These are phyloP conservation scores for Hyalella azteca DNA, from an alignment of 2,888 invertebrate genomes.

Conservation along the genomic window DNA sequence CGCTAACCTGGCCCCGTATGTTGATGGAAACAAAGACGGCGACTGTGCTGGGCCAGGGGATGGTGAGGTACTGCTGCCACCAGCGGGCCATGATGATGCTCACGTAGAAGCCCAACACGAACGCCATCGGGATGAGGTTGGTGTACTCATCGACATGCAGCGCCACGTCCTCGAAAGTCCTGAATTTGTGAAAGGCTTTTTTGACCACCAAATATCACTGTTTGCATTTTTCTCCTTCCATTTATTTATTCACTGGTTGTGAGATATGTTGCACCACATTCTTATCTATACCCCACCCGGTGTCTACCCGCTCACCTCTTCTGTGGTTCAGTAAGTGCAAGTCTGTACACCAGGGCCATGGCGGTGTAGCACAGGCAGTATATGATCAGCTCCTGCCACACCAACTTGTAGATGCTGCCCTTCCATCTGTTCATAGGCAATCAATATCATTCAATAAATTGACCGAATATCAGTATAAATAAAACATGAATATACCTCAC, in stretches of 20 bases:
- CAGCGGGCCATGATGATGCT: constrained; percentile 88
- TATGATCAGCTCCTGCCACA: constrained; percentile 89
- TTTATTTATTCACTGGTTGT: too few relatives aligned
- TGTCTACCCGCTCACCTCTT: constrained; percentile 79
- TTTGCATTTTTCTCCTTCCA: too few relatives aligned
- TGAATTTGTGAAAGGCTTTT: too few relatives aligned
- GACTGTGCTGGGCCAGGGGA: constrained; percentile 93
- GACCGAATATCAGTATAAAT: too few relatives aligned
- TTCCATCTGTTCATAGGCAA: constrained; percentile 84
- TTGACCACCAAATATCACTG: too few relatives aligned
- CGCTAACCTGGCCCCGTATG: constrained; percentile 87
- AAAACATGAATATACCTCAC: too few relatives aligned
- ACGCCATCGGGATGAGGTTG: constrained; percentile 92
- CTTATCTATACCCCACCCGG: too few relatives aligned
- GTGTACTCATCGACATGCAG: constrained; percentile 68
- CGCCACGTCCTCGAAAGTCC: constrained; percentile 38
- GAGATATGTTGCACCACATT: too few relatives aligned
- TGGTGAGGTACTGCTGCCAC: constrained; percentile 92
- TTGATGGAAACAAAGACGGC: constrained; percentile 90
- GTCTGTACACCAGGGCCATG: constrained; percentile 85
- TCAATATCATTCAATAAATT: too few relatives aligned
- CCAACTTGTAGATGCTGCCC: constrained; percentile 93
- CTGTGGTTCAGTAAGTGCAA: constrained; percentile 71
- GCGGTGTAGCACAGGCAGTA: constrained; percentile 85
- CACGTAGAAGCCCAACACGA: constrained; percentile 94